A percentile compares a stretch with the other conserved stretches of the same genome.
Evolutionary conservation across 2,888 invertebrate species (phyloP).

Genomic region (Catonia carolina): DNA sequence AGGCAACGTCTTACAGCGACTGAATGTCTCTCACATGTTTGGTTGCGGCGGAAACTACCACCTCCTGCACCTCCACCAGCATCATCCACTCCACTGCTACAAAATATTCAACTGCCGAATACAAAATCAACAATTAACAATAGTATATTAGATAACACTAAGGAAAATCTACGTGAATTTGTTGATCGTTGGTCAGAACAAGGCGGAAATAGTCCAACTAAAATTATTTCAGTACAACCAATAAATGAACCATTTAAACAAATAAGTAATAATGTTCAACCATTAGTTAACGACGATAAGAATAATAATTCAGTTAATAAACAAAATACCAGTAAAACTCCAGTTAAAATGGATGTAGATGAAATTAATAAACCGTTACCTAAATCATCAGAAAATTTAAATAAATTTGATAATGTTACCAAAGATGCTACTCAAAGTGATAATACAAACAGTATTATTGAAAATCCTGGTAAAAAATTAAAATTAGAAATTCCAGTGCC

Average conservation of each 20-base stretch:
- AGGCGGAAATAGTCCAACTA: constrained; percentile 10
- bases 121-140: background rate
- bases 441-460: constrained; percentile 3
- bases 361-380: no score
- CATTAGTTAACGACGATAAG: background rate
- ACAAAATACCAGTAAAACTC: background rate
- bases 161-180: constrained; percentile 31
- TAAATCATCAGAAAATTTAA: no score
- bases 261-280: background rate
- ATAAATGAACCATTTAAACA: background rate
- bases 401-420: background rate
- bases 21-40: constrained; percentile 81
- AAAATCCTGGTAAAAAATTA: constrained; percentile 1
- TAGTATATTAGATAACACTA: constrained; percentile 28
- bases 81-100: background rate
- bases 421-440: constrained; percentile 1
- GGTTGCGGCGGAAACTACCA: constrained; percentile 60
- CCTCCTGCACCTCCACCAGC: constrained; percentile 38
- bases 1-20: constrained; percentile 71
- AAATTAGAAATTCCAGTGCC: background rate
- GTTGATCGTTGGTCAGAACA: constrained; percentile 27
- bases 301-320: background rate
- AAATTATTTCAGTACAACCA: constrained; percentile 7
- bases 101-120: background rate
- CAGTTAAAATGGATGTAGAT: background rate